A percentile compares a stretch with the other conserved stretches of the same genome.
These are phyloP conservation scores for Romanogobio albipinnatus DNA, from an alignment of 2,113 vertebrate species.

Conservation along the genomic window DNA sequence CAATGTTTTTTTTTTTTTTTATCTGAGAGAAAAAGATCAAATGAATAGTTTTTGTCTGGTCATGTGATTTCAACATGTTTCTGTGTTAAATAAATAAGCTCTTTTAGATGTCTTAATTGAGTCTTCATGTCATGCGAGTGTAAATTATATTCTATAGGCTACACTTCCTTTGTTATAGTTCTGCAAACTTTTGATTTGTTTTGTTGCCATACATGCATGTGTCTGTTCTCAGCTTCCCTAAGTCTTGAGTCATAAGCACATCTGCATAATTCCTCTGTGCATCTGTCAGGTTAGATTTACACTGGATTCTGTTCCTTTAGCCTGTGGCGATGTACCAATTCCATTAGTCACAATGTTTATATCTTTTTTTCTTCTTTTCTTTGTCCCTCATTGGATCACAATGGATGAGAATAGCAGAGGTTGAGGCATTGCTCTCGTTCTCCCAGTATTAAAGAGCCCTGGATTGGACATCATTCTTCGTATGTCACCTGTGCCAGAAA, in stretches of 20 bases:
- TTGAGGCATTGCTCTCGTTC: conserved; percentile 33
- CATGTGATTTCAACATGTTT: background rate
- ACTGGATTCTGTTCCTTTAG: conserved; percentile 46
- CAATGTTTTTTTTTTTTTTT: too few relatives aligned
- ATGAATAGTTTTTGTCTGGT: background rate
- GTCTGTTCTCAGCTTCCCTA: conserved; percentile 28
- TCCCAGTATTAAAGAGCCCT: background rate
- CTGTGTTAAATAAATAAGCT: too few relatives aligned
- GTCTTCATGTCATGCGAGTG: too few relatives aligned
- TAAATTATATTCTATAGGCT: too few relatives aligned
- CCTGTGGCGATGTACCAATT: conserved; percentile 59
- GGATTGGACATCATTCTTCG: background rate
- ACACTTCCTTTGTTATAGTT: background rate
- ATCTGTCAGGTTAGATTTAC: conserved; percentile 67
- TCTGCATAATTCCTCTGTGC: conserved; percentile 62
- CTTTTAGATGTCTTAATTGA: too few relatives aligned
- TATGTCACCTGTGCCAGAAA: background rate
- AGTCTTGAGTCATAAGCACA: conserved; percentile 63
- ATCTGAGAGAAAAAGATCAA: too few relatives aligned
- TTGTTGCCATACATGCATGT: conserved; percentile 24
- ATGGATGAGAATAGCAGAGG: conserved; percentile 49
- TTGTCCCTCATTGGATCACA: conserved; percentile 60
- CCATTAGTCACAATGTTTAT: conserved; percentile 41
- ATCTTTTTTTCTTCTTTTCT: conserved; percentile 47
- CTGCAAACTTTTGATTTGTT: background rate